Evolutionary conservation across 1,140 invertebrate genomes (phyloP).

Genomic region (Plectrocnemia conspersa): DNA sequence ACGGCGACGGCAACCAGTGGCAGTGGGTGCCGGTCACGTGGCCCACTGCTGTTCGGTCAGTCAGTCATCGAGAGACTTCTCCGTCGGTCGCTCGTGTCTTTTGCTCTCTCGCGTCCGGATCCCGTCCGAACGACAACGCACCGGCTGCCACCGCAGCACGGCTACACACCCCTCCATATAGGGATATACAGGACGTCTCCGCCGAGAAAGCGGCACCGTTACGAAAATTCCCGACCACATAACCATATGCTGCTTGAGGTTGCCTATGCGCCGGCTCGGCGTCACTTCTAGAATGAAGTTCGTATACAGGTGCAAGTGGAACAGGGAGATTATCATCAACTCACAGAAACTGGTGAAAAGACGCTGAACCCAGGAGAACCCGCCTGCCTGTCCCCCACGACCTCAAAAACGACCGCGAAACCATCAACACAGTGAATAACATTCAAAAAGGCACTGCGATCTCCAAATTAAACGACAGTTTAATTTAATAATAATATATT

Average conservation of each 20-base stretch:
- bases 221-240: conserved; percentile 31
- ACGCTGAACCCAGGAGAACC: conserved; percentile 53
- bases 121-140: not conserved
- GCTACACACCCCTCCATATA: not conserved
- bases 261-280: conserved; percentile 46
- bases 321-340: conserved; percentile 83
- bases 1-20: conserved; percentile 4
- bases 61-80: conserved; percentile 1
- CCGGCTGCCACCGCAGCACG: not conserved
- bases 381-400: conserved; percentile 20
- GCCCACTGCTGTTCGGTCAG: not conserved
- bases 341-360: conserved; percentile 85
- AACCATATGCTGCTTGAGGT: conserved; percentile 43
- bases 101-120: not conserved
- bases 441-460: too few species aligned
- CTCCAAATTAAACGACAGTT: not conserved
- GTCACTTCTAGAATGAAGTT: conserved; percentile 57
- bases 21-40: not conserved
- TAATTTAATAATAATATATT: not conserved
- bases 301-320: conserved; percentile 83
- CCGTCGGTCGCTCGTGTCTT: not conserved
- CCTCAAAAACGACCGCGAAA: conserved; percentile 4
- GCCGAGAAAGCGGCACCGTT: too few species aligned
- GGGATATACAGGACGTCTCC: too few species aligned
- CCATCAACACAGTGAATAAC: too few species aligned